Evolutionary conservation across 2,113 vertebrate genomes (phyloP), one percentile per base, ranked within the genome.

Genomic region (Heterotilapia buettikoferi): DNA sequence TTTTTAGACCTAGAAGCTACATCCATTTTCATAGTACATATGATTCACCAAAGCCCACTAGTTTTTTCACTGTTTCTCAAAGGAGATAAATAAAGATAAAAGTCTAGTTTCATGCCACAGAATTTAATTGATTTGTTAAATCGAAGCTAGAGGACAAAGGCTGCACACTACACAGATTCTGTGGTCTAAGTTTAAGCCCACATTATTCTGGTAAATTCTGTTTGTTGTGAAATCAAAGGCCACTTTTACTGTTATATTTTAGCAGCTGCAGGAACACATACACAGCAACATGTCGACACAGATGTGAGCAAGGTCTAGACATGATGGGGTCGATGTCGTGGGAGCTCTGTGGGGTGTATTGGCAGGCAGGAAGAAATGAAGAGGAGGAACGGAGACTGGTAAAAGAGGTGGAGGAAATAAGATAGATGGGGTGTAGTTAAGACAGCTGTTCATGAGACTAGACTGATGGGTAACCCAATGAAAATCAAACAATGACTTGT

Each of bases 241-340:
- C 86, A 53, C n/a, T 86, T 73, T 26, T 85, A 53, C 90, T 80
- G 81, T 83, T 84, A 83, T 95, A 86, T 93, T 94, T 87, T 88
- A 94, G 89, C 93, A 95, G 94, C 93, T 94, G 93, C 79, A 24
- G 26, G 86, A 88, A 89, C 88, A 91, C 91, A 94, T 50, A 50
- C 89, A 90, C 80, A 83, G 66, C 5, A 68, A 85, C 26, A 19
- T 78, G 71, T 78, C 43, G 14, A 87, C 71, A 84, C 80, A 90
- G 57, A 71, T 24, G 40, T 31, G 11, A 73, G 53, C 68, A 12
- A 63, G 71, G 86, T 84, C 76, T 86, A 86, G 82, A 90, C 86
- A 68, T 82, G 81, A 84, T 56, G 82, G 76, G 84, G 50, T 88
- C 78, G 88, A 95, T 92, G 94, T 93, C 93, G 94, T 96, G 95